phyloP scores from a whole-genome alignment of 2,888 invertebrate genomes.

The Bibio marci region DNA sequence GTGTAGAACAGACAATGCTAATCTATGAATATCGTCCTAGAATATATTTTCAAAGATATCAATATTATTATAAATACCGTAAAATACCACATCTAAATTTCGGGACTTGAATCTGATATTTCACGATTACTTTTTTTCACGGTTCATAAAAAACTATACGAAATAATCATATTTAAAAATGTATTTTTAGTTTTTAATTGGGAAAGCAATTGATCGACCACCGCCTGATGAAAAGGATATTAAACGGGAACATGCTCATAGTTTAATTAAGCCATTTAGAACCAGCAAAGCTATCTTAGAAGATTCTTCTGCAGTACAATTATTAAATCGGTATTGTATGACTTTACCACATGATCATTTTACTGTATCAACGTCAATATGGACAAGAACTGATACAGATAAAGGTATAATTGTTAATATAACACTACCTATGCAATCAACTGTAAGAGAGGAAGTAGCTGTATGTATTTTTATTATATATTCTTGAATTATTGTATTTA shows the following conservation, averaged over 20 bases:
- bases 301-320: slow-evolving; percentile 15
- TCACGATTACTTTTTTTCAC: not conserved
- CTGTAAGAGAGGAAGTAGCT: slow-evolving; percentile 47
- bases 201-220: slow-evolving; percentile 34
- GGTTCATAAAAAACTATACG: slow-evolving; percentile 7
- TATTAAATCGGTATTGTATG: slow-evolving; percentile 67
- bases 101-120: too few relatives aligned
- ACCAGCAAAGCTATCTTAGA: slow-evolving; percentile 15
- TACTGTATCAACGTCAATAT: slow-evolving; percentile 35
- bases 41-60: too few relatives aligned
- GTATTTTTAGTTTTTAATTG: slow-evolving; percentile 34
- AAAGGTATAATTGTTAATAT: slow-evolving; percentile 33
- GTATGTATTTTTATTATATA: slow-evolving; percentile 32
- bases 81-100: too few relatives aligned
- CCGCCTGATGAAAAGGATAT: slow-evolving; percentile 37
- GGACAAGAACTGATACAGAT: slow-evolving; percentile 10
- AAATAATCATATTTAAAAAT: slow-evolving; percentile 2
- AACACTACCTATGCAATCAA: slow-evolving; percentile 60
- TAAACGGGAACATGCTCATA: slow-evolving; percentile 31
- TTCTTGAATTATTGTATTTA: slow-evolving; percentile 1
- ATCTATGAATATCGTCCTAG: too few relatives aligned
- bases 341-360: slow-evolving; percentile 64
- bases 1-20: too few relatives aligned
- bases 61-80: too few relatives aligned
- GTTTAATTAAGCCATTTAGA: slow-evolving; percentile 18